These are phyloP conservation scores for Acanthacorydalis orientalis DNA, from an alignment of 2,888 invertebrate species.

Conservation along the genomic window DNA sequence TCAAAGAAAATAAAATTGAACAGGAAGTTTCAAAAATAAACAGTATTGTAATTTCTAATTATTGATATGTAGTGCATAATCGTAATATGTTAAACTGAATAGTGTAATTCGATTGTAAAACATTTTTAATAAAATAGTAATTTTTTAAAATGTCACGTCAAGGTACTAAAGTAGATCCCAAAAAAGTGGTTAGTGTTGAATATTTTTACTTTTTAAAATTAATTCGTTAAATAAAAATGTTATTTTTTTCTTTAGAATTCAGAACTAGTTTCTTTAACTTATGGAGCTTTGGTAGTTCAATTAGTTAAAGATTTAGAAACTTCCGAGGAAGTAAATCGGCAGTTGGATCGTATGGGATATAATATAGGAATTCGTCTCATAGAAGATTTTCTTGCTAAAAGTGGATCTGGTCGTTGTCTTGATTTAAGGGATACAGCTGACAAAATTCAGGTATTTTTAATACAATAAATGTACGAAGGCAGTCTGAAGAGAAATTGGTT, in stretches of 20 bases:
- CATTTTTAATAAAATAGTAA: not conserved
- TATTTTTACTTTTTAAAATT: not conserved
- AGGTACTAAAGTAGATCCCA: conserved; percentile 51
- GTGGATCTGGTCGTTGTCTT: conserved; percentile 73
- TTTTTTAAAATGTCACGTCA: conserved; percentile 44
- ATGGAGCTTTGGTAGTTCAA: conserved; percentile 94
- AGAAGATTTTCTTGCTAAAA: conserved; percentile 92
- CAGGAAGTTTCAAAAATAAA: too few relatives aligned
- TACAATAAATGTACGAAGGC: too few relatives aligned
- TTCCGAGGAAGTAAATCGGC: conserved; percentile 94
- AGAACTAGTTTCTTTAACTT: conserved; percentile 91
- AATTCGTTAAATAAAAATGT: not conserved
- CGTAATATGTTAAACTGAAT: too few relatives aligned
- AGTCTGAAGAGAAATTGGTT: too few relatives aligned
- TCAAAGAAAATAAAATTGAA: too few relatives aligned
- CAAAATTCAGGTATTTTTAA: conserved; percentile 65
- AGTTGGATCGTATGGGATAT: conserved; percentile 88
- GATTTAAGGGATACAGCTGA: conserved; percentile 97
- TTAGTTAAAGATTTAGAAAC: conserved; percentile 93
- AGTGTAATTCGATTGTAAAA: too few relatives aligned
- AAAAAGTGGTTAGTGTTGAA: conserved; percentile 50
- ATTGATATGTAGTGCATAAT: too few relatives aligned
- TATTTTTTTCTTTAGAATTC: conserved; percentile 57
- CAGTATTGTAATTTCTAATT: too few relatives aligned
- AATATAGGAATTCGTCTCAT: conserved; percentile 96